phyloP scores from a whole-genome alignment of 2,797 vertebrate genomes.

The Ptychobarbus kaznakovi region DNA sequence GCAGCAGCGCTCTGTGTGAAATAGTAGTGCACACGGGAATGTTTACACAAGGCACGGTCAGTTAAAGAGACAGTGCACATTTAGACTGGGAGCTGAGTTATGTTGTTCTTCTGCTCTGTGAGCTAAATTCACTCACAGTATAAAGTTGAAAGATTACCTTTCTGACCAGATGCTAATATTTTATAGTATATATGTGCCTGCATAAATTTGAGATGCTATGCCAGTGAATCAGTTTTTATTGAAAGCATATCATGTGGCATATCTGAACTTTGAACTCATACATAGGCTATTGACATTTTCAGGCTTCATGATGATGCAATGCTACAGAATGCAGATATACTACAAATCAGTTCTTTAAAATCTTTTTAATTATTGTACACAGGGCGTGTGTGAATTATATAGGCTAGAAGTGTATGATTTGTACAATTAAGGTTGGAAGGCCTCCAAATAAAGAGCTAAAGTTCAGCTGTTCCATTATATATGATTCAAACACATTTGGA shows the following conservation, averaged over 20 bases:
- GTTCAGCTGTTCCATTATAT: not conserved
- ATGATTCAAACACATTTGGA: not conserved
- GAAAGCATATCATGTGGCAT: not conserved
- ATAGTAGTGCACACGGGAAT: constrained; percentile 66
- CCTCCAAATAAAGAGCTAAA: not conserved
- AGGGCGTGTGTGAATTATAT: not conserved
- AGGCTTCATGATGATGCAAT: not conserved
- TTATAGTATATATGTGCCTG: not conserved
- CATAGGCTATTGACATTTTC: not conserved
- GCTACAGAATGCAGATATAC: not conserved
- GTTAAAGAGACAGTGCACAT: constrained; percentile 80
- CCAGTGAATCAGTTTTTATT: not conserved
- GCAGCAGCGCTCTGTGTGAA: constrained; percentile 61
- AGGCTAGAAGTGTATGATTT: not conserved
- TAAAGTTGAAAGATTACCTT: not conserved
- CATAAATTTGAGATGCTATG: not conserved
- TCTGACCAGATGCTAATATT: not conserved
- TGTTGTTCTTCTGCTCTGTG: not conserved
- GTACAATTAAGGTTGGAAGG: not conserved
- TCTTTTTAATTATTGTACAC: not conserved
- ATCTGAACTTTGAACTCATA: constrained; percentile 13
- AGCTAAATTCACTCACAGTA: not conserved
- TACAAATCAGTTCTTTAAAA: not conserved
- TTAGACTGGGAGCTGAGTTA: not conserved
- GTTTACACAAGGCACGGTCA: constrained; percentile 66